phyloP scores from a whole-genome alignment of 1,140 invertebrate species.

The Micrasema minimum region DNA sequence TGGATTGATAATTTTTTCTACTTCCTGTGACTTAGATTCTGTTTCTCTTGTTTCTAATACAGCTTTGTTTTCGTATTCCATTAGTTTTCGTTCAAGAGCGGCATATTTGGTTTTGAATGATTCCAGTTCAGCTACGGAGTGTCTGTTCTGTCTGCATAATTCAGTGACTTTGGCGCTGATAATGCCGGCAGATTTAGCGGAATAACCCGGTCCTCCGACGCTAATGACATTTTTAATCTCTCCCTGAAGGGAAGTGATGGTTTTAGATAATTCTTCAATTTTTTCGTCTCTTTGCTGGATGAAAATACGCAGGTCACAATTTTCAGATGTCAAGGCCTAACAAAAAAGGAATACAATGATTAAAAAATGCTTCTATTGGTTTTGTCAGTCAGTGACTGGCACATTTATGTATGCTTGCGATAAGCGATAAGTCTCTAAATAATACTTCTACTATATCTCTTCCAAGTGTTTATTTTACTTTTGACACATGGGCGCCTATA shows the following conservation, averaged over 20 bases:
- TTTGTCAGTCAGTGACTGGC: neutral
- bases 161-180: slow-evolving; percentile 68
- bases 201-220: slow-evolving; percentile 63
- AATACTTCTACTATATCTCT: too few relatives aligned
- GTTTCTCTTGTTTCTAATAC: slow-evolving; percentile 59
- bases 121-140: slow-evolving; percentile 67
- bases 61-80: slow-evolving; percentile 56
- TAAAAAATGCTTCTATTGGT: neutral
- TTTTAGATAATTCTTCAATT: slow-evolving; percentile 64
- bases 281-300: slow-evolving; percentile 66
- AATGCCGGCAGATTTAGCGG: slow-evolving; percentile 64
- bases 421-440: too few relatives aligned
- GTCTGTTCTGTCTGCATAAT: slow-evolving; percentile 69
- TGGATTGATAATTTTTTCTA: slow-evolving; percentile 57
- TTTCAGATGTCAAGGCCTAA: slow-evolving; percentile 62
- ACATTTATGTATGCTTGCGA: too few relatives aligned
- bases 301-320: slow-evolving; percentile 60
- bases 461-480: too few relatives aligned
- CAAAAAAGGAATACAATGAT: neutral
- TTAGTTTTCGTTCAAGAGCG: slow-evolving; percentile 61
- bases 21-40: slow-evolving; percentile 58
- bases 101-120: slow-evolving; percentile 65
- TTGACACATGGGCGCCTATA: too few relatives aligned
- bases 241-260: slow-evolving; percentile 65
- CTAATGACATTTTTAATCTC: slow-evolving; percentile 68